These are phyloP conservation scores for Conomelus anceps DNA, from an alignment of 2,888 invertebrate species.

Conservation along the genomic window DNA sequence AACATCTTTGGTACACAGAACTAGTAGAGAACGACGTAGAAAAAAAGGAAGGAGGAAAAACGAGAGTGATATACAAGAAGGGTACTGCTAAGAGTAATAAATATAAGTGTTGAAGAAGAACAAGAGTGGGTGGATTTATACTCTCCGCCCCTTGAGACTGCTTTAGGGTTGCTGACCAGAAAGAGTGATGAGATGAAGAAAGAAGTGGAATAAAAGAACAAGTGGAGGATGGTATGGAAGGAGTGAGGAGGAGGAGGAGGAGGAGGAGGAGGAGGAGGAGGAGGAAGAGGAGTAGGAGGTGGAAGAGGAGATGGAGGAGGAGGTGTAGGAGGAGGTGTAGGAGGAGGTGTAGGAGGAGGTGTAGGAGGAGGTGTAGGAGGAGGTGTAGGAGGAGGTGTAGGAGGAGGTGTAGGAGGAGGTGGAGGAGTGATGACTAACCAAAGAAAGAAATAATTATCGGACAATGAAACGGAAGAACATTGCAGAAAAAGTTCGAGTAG, in stretches of 20 bases:
- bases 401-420: no score
- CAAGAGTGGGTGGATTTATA: neutral
- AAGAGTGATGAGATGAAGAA: neutral
- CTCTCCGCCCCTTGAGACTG: neutral
- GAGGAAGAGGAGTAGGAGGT: neutral
- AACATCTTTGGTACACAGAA: no score
- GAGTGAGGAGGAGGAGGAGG: neutral
- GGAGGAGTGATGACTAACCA: neutral
- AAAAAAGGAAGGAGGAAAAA: neutral
- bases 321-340: no score
- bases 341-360: no score
- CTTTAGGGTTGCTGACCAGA: neutral
- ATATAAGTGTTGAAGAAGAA: neutral
- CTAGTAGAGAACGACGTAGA: neutral
- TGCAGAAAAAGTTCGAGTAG: neutral
- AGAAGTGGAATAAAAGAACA: neutral
- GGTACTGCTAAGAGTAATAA: neutral
- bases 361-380: no score
- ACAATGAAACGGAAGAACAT: neutral
- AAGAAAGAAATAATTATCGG: neutral
- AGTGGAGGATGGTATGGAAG: neutral
- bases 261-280: neutral
- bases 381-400: no score
- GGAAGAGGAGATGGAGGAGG: no score
- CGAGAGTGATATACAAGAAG: neutral